Evolutionary conservation across 2,113 vertebrate genomes (phyloP), one percentile per base, ranked within the genome.

Genomic region (Sminthopsis crassicaudata): DNA sequence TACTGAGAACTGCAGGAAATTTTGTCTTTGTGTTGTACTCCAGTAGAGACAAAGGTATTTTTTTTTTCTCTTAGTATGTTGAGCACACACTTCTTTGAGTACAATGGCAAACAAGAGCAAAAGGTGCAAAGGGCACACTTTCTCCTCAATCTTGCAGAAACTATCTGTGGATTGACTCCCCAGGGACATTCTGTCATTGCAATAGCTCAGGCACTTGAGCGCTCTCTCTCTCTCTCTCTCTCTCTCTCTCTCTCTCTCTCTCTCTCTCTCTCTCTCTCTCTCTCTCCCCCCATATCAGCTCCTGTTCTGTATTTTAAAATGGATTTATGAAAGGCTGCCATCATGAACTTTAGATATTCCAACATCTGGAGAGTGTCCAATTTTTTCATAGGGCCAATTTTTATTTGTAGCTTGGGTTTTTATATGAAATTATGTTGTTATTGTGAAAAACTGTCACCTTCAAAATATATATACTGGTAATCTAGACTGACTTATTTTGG

Each of bases 311-410:
- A 95, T 89, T 97, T 96, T 96, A 92, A 90, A 98, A 97, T 97
- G 97, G 97, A 98, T 98, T 94, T 98, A 96, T 98, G 67, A 98
- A 99, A 99, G 98, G 99, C 99, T 99, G 99, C 99, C 99, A 98
- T 99, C 98, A 94, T 98, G 98, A 98, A 99, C 98, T 98, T 98
- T 97, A 98, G 98, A 96, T 98, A 98, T 98, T 99, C 99, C 98
- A 98, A 92, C 98, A 98, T 98, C 99, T 99, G 99, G 99, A 99
- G 98, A 98, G 98, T 99, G 98, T 99, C 99, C 99, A 98, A 97
- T 99, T 99, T 98, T 98, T 98, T 98, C 97, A 98, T 99, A 99
- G 99, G 99, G 99, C 99, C 99, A 99, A 99, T 99, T 99, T 98
- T 99, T 98, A 98, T 99, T 98, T 99, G 98, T 97, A 99, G 99